phyloP scores from a whole-genome alignment of 2,888 invertebrate genomes.

The Mayetiola destructor region DNA sequence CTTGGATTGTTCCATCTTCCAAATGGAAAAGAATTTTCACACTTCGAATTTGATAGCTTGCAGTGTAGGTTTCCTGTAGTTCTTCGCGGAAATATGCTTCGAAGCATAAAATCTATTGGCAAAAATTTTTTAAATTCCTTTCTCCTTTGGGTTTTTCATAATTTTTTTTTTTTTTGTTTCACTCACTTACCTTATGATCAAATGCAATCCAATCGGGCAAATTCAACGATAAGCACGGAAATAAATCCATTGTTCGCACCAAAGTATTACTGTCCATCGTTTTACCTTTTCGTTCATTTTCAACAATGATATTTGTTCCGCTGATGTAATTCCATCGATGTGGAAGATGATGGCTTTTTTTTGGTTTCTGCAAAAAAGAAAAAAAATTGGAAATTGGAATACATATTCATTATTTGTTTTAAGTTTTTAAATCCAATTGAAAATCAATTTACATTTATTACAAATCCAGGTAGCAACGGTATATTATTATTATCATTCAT shows the following conservation, averaged over 20 bases:
- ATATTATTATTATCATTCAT: slow-evolving; percentile 49
- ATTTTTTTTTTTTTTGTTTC: slow-evolving; percentile 14
- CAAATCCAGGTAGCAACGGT: slow-evolving; percentile 60
- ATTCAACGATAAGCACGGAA: slow-evolving; percentile 58
- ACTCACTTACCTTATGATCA: slow-evolving; percentile 59
- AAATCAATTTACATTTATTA: slow-evolving; percentile 51
- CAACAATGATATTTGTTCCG: slow-evolving; percentile 46
- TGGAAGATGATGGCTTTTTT: slow-evolving; percentile 45
- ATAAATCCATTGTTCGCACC: slow-evolving; percentile 45
- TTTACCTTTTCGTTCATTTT: slow-evolving; percentile 44
- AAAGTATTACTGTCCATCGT: slow-evolving; percentile 32
- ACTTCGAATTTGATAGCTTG: slow-evolving; percentile 55
- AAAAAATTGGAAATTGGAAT: slow-evolving; percentile 25
- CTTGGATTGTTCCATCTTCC: slow-evolving; percentile 85
- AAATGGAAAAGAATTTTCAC: slow-evolving; percentile 76
- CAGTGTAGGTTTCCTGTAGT: slow-evolving; percentile 30
- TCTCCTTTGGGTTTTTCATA: neutral
- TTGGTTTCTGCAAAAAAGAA: slow-evolving; percentile 37
- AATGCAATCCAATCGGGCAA: slow-evolving; percentile 75
- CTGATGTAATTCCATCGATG: slow-evolving; percentile 47
- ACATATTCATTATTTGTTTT: slow-evolving; percentile 8
- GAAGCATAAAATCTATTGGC: slow-evolving; percentile 41
- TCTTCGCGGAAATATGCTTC: slow-evolving; percentile 38
- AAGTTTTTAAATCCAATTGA: too few species aligned
- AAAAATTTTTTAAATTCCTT: neutral